Evolutionary conservation across 2,888 invertebrate species (phyloP).

Genomic region (Anagyrus pseudococci): DNA sequence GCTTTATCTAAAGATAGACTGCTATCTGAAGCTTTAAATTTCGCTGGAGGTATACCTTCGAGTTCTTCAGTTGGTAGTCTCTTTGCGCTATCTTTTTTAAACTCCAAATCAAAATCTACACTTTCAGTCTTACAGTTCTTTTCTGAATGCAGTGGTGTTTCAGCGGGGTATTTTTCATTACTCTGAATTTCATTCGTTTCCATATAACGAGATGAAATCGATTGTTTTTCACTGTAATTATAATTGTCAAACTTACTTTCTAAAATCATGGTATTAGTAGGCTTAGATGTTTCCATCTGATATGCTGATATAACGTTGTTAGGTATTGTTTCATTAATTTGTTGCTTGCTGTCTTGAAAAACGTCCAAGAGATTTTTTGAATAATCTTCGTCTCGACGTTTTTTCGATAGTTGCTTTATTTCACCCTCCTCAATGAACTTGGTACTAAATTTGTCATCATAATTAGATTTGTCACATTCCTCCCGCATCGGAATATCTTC

Average conservation of each 20-base stretch:
- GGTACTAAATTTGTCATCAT: slow-evolving; percentile 9
- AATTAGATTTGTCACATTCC: slow-evolving; percentile 2
- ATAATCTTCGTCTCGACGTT: slow-evolving; percentile 24
- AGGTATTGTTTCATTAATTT: slow-evolving; percentile 20
- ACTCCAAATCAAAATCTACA: not conserved
- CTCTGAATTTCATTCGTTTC: slow-evolving; percentile 22
- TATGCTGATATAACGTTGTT: slow-evolving; percentile 29
- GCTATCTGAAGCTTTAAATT: slow-evolving; percentile 12
- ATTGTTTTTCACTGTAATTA: slow-evolving; percentile 21
- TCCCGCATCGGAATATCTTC: not conserved
- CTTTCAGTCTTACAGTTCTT: slow-evolving; percentile 22
- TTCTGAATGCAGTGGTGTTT: not conserved
- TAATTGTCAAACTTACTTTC: slow-evolving; percentile 24
- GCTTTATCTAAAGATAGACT: not conserved
- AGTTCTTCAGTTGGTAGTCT: slow-evolving; percentile 2
- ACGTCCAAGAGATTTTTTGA: slow-evolving; percentile 19
- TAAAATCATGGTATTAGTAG: slow-evolving; percentile 25
- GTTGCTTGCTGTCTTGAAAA: slow-evolving; percentile 21
- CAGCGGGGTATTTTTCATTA: not conserved
- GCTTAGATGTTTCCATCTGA: slow-evolving; percentile 22
- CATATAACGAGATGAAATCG: slow-evolving; percentile 2
- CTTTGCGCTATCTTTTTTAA: slow-evolving; percentile 18
- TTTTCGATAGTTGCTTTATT: slow-evolving; percentile 21
- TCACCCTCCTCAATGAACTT: slow-evolving; percentile 12
- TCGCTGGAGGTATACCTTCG: slow-evolving; percentile 22